Conservation (phyloP, 2,888 invertebrate species). For the Drosophila tanythrix region DNA sequence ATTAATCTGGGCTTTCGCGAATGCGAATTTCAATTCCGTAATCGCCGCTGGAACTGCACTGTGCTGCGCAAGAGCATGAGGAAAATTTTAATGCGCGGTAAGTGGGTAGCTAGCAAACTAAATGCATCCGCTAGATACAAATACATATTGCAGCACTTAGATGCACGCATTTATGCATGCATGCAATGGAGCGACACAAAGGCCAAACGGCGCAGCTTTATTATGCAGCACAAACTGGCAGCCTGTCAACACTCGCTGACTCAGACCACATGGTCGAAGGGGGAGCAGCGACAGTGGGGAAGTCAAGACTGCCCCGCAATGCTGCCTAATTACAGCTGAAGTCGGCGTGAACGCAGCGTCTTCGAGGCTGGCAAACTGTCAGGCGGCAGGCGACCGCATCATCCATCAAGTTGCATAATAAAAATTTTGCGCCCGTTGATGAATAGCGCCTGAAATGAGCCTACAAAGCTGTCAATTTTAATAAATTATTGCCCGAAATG, state of each 20-base stretch:
- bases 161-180: slow-evolving; percentile 10
- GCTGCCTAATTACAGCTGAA: slow-evolving; percentile 75
- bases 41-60: slow-evolving; percentile 95
- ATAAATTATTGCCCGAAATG: slow-evolving; percentile 81
- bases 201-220: slow-evolving; percentile 64
- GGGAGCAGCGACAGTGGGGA: slow-evolving; percentile 1
- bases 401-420: slow-evolving; percentile 84
- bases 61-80: slow-evolving; percentile 88
- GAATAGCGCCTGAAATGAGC: slow-evolving; percentile 84
- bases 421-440: slow-evolving; percentile 81
- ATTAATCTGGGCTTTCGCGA: slow-evolving; percentile 93
- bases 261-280: slow-evolving; percentile 37
- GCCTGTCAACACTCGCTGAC: slow-evolving; percentile 72
- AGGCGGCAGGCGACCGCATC: slow-evolving; percentile 77
- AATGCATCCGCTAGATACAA: slow-evolving; percentile 20
- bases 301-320: slow-evolving; percentile 43
- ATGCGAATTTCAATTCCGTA: slow-evolving; percentile 94
- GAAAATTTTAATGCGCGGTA: slow-evolving; percentile 94
- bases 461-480: slow-evolving; percentile 84
- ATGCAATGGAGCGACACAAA: slow-evolving; percentile 34
- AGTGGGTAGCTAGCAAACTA: slow-evolving; percentile 62
- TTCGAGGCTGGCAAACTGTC: slow-evolving; percentile 58
- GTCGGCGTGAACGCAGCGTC: slow-evolving; percentile 49
- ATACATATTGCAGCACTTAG: slow-evolving; percentile 12
- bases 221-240: slow-evolving; percentile 69